Evolutionary conservation across 2,113 vertebrate genomes (phyloP).

Genomic region (Eretmochelys imbricata): DNA sequence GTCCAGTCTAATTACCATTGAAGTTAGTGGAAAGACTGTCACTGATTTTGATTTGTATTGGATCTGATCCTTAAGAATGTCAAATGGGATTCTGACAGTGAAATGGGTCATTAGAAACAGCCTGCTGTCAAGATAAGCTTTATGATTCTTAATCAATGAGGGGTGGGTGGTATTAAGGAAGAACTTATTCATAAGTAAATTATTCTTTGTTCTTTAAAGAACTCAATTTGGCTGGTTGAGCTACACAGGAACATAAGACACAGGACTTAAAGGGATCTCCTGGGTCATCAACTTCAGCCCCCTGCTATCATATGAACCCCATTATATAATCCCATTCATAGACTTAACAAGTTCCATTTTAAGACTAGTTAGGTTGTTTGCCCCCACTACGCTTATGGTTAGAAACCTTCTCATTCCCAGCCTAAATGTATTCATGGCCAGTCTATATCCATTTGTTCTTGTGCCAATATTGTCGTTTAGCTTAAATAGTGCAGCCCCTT

Average conservation of each 20-base stretch:
- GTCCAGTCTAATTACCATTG: neutral
- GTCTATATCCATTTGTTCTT: neutral
- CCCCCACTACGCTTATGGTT: no score
- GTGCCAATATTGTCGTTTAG: neutral
- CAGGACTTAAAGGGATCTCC: no score
- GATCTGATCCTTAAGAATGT: constrained; percentile 23
- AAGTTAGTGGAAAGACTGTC: neutral
- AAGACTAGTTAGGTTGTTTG: no score
- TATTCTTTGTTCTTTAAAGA: neutral
- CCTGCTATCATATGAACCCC: no score
- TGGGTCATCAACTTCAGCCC: no score
- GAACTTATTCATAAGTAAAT: neutral
- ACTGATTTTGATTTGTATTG: neutral
- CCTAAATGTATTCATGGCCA: no score
- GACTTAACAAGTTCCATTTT: no score
- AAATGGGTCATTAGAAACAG: neutral
- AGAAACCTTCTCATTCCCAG: no score
- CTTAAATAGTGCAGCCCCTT: neutral
- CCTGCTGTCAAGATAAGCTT: neutral
- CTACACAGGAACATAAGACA: neutral
- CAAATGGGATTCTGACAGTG: neutral
- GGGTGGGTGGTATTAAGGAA: neutral
- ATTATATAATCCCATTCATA: no score
- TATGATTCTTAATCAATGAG: neutral
- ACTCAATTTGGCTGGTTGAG: neutral